phyloP scores from a whole-genome alignment of 2,888 invertebrate species.

The Nemurella pictetii region DNA sequence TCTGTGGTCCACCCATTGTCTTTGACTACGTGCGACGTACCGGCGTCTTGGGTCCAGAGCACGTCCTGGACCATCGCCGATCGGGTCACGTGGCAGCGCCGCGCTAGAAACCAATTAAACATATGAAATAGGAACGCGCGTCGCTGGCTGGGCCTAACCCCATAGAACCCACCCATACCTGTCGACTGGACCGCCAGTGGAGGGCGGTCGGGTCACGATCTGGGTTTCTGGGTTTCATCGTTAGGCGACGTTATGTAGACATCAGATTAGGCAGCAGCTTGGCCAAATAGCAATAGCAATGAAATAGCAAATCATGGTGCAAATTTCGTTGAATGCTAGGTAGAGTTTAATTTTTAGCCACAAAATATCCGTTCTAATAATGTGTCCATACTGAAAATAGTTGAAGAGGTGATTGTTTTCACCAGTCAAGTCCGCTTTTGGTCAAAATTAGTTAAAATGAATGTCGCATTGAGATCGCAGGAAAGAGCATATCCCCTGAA shows the following conservation, averaged over 20 bases:
- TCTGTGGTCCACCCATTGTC: background rate
- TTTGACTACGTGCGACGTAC: background rate
- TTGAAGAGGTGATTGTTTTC: too few relatives aligned
- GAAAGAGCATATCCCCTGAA: too few relatives aligned
- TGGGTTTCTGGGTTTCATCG: background rate
- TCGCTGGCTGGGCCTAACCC: background rate
- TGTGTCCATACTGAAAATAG: too few relatives aligned
- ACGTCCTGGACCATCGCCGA: background rate
- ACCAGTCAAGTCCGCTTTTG: too few relatives aligned
- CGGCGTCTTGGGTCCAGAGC: background rate
- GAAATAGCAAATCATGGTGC: too few relatives aligned
- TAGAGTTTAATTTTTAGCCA: too few relatives aligned
- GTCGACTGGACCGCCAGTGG: background rate
- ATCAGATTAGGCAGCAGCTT: background rate
- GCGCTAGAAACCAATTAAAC: background rate
- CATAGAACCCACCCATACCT: conserved; percentile 1
- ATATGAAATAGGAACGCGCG: background rate
- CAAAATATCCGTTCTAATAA: too few relatives aligned
- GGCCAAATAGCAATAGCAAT: too few relatives aligned
- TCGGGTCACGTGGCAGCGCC: background rate
- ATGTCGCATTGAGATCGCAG: too few relatives aligned
- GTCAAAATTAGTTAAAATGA: too few relatives aligned
- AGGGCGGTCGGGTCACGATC: background rate
- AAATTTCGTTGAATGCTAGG: too few relatives aligned
- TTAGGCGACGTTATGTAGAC: too few relatives aligned